A percentile compares a stretch with the other conserved stretches of the same genome.
Evolutionary conservation across 2,113 vertebrate genomes (phyloP).

Genomic region (Otis tarda): DNA sequence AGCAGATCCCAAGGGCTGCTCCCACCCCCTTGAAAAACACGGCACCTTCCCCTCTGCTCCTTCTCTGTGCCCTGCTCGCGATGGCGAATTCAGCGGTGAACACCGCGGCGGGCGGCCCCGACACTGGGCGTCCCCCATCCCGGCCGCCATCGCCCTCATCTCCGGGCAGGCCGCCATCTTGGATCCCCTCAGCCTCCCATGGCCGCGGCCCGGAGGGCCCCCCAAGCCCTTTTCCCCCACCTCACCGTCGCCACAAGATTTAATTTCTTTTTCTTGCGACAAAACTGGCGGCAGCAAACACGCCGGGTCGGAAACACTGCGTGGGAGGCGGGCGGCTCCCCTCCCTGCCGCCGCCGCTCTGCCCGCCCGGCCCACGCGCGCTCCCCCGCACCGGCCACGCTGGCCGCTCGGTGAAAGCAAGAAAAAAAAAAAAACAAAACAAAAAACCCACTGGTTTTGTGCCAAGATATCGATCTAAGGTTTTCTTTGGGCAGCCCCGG

Average conservation of each 20-base stretch:
- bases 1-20: neutral
- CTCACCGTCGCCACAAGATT: neutral
- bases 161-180: neutral
- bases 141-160: neutral
- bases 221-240: neutral
- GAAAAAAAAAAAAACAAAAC: neutral
- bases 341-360: neutral
- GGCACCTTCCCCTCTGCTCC: neutral
- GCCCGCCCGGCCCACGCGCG: neutral
- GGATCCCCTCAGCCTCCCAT: neutral
- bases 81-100: neutral
- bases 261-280: neutral
- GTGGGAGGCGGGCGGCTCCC: slow-evolving; percentile 4
- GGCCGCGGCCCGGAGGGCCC: fast-evolving
- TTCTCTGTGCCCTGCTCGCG: fast-evolving
- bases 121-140: fast-evolving
- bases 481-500: neutral
- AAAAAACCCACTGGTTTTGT: neutral
- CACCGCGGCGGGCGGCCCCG: fast-evolving
- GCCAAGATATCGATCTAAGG: fast-evolving
- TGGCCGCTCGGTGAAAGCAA: neutral
- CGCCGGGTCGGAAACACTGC: neutral
- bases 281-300: neutral
- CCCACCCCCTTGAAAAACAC: neutral
- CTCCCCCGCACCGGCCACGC: neutral